Conservation (phyloP, 2,888 invertebrate genomes). For the Trichacis sp. region DNA sequence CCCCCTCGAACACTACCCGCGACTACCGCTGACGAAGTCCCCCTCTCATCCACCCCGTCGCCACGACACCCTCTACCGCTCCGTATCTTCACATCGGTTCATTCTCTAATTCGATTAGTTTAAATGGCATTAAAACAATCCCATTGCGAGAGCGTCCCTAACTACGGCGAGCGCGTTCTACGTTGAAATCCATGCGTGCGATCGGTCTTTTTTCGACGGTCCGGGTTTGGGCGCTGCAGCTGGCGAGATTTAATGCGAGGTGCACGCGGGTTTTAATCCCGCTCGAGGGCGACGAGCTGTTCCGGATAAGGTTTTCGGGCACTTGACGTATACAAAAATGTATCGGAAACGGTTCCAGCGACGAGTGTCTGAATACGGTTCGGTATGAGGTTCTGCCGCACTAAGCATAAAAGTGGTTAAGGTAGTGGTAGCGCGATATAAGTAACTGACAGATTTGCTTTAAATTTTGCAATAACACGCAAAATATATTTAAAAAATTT, state of each 20-base stretch:
- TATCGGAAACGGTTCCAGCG: slow-evolving; percentile 31
- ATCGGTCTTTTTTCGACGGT: slow-evolving; percentile 23
- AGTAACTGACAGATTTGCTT: too few relatives aligned
- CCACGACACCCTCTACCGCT: slow-evolving; percentile 53
- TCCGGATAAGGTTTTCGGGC: slow-evolving; percentile 36
- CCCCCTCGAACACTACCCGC: slow-evolving; percentile 42
- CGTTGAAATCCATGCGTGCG: slow-evolving; percentile 14
- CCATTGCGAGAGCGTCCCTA: slow-evolving; percentile 69
- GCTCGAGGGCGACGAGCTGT: slow-evolving; percentile 38
- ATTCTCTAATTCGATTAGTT: slow-evolving; percentile 73
- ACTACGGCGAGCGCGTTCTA: slow-evolving; percentile 27
- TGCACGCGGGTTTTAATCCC: slow-evolving; percentile 40
- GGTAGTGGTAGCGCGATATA: too few relatives aligned
- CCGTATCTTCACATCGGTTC: slow-evolving; percentile 65
- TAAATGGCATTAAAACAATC: slow-evolving; percentile 75
- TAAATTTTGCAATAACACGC: too few relatives aligned
- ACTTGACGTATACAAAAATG: slow-evolving; percentile 33
- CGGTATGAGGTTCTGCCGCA: too few relatives aligned
- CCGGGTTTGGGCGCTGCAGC: slow-evolving; percentile 43
- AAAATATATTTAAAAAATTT: too few relatives aligned
- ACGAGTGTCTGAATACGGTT: too few relatives aligned
- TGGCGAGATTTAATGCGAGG: slow-evolving; percentile 45
- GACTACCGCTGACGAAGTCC: slow-evolving; percentile 29
- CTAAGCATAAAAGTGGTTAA: too few relatives aligned
- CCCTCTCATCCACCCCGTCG: slow-evolving; percentile 28